Evolutionary conservation across 2,797 vertebrate genomes (phyloP).

Genomic region (Chloroceryle inda): DNA sequence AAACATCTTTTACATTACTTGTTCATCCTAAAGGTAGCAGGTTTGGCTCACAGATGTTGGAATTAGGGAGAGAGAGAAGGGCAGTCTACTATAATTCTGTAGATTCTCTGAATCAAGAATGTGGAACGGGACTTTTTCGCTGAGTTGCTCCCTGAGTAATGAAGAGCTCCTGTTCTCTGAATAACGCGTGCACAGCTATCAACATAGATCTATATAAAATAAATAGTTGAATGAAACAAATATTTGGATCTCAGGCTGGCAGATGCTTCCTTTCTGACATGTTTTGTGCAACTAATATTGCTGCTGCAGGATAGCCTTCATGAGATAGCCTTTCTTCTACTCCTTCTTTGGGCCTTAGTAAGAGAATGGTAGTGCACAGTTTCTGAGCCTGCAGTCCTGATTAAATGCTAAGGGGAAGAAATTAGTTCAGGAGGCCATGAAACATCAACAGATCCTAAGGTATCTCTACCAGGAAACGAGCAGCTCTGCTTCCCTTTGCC

Average conservation of each 20-base stretch:
- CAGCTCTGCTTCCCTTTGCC: background rate
- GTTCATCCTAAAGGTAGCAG: background rate
- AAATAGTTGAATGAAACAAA: background rate
- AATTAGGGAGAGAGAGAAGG: background rate
- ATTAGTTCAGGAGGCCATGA: background rate
- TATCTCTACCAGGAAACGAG: background rate
- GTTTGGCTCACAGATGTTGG: background rate
- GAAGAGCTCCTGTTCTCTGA: background rate
- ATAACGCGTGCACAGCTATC: background rate
- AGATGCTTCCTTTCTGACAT: background rate
- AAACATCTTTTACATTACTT: background rate
- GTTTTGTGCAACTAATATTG: background rate
- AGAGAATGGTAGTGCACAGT: background rate
- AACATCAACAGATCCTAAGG: background rate
- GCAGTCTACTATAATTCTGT: background rate
- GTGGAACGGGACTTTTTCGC: background rate
- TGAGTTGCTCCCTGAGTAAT: background rate
- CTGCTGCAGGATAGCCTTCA: background rate
- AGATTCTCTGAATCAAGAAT: background rate
- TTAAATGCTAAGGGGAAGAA: background rate
- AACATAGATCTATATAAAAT: background rate
- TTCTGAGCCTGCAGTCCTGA: background rate
- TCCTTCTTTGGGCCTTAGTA: background rate
- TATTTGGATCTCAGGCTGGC: background rate
- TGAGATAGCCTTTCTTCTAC: rapidly evolving